Conservation (phyloP, 1,140 invertebrate genomes). For the Macrobrachium rosenbergii region DNA sequence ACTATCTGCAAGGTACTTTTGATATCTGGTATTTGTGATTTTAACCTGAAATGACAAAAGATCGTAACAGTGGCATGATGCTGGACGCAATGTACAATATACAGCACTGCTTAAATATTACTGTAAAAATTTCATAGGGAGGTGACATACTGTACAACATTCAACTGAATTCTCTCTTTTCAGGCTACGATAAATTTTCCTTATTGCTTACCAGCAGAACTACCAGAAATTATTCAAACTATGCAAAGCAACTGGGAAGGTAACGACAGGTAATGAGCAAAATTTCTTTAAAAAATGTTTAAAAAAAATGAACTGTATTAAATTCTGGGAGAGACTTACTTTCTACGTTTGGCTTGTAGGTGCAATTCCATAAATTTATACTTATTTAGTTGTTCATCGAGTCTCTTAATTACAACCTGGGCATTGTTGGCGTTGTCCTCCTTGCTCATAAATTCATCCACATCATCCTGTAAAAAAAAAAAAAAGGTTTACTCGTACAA, state of each 20-base stretch:
- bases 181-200: too few relatives aligned
- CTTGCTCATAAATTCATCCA: slow-evolving; percentile 60
- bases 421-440: slow-evolving; percentile 57
- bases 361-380: slow-evolving; percentile 65
- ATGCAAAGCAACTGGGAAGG: too few relatives aligned
- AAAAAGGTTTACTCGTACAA: background rate
- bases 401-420: slow-evolving; percentile 49
- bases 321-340: slow-evolving; percentile 29
- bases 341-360: slow-evolving; percentile 58
- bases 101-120: background rate
- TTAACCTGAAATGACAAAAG: slow-evolving; percentile 52
- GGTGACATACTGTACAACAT: too few relatives aligned
- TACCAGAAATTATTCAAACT: too few relatives aligned
- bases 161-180: too few relatives aligned
- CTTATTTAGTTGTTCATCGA: slow-evolving; percentile 63
- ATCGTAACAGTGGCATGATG: background rate
- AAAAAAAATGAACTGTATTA: background rate
- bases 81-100: background rate
- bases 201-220: too few relatives aligned
- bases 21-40: slow-evolving; percentile 84
- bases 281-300: background rate
- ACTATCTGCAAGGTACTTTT: slow-evolving; percentile 93
- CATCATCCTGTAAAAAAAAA: slow-evolving; percentile 54
- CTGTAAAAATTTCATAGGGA: background rate
- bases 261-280: background rate